Percentiles rank a stretch among this genome's conserved stretches.
Evolutionary conservation across 2,797 vertebrate genomes (phyloP).

Genomic region (Novumbra hubbsi): DNA sequence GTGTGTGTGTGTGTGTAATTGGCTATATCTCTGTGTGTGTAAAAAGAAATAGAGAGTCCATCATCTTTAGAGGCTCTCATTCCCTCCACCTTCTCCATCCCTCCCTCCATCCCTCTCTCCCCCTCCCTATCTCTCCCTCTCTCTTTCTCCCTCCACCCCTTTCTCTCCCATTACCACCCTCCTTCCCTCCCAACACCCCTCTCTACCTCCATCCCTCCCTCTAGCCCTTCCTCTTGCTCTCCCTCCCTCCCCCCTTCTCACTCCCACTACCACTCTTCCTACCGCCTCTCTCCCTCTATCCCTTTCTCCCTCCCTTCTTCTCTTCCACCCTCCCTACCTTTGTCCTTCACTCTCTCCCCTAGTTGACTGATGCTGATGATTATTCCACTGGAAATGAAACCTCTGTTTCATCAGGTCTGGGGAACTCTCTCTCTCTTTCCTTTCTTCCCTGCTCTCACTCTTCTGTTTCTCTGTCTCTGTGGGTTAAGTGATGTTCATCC

Average conservation of each 20-base stretch:
- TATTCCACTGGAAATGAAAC: slow-evolving; percentile 42
- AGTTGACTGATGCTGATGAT: slow-evolving; percentile 34
- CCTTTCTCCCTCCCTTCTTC: neutral
- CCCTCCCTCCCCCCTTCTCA: neutral
- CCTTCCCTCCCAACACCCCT: neutral
- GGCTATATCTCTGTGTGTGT: slow-evolving; percentile 17
- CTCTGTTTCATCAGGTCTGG: slow-evolving; percentile 9
- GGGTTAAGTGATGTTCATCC: slow-evolving; percentile 49
- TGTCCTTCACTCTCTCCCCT: slow-evolving; percentile 27
- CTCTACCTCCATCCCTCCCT: neutral
- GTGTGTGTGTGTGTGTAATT: slow-evolving; percentile 20
- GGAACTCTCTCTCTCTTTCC: slow-evolving; percentile 26
- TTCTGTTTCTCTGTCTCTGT: neutral
- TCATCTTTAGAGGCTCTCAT: slow-evolving; percentile 24
- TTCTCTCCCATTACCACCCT: slow-evolving; percentile 15
- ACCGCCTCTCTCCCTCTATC: slow-evolving; percentile 11
- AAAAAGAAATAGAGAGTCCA: slow-evolving; percentile 22
- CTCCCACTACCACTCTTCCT: neutral
- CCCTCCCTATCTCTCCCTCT: neutral
- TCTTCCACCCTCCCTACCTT: slow-evolving; percentile 9
- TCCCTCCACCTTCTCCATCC: neutral
- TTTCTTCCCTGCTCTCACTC: neutral
- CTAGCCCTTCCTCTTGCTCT: too few species aligned
- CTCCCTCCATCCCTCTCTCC: neutral
- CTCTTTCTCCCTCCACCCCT: slow-evolving; percentile 6